Evolutionary conservation across 2,888 invertebrate genomes (phyloP), one percentile per base, ranked within the genome.

Genomic region (Leptarthrus brevirostris): DNA sequence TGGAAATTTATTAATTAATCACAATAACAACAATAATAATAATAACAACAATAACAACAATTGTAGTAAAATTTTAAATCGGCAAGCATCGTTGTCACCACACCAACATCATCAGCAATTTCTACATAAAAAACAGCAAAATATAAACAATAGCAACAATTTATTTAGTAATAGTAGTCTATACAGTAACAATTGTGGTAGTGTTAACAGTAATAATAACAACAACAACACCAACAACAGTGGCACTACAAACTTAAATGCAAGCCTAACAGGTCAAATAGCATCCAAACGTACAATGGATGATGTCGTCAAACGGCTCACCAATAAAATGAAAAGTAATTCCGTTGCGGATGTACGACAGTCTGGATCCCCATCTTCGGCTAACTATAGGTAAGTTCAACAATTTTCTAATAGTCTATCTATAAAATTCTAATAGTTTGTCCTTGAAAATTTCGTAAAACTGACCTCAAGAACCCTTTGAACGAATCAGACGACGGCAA

Each of bases 291-390:
- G 92, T 84, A 93, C 94, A 76, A 95, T 96, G 95, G 95, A 96
- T 87, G 94, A 95, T 87, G 95, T 96, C 53, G 87, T 95, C 71
- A 93, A 94, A 86, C 89, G 93, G 84, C 88, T 93, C 79, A 94
- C 93, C 78, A 93, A 93, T 77, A 95, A 94, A 86, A 93, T 93
- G 90, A 91, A 92, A 83, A 91, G 90, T 83, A 92, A 91, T 81
- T 90, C 91, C 47, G 88, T 91, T 77, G 90, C 90, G 76, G 89
- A 91, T 79, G 64, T 76, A 22, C 14, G 54, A 40, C 56, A 72
- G 26, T 16, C 70, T 61, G 14, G 52, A 52, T 24, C 74, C 58
- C 24, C 73, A 73, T 24, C 74, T 53, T 18, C 72, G 53, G 26
- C 66, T 54, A 53, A 54, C 26, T 66, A 54, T 40, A 66, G 64